These are phyloP conservation scores for Leptinotarsa peninsularis DNA, from an alignment of 2,888 invertebrate species.

Conservation along the genomic window DNA sequence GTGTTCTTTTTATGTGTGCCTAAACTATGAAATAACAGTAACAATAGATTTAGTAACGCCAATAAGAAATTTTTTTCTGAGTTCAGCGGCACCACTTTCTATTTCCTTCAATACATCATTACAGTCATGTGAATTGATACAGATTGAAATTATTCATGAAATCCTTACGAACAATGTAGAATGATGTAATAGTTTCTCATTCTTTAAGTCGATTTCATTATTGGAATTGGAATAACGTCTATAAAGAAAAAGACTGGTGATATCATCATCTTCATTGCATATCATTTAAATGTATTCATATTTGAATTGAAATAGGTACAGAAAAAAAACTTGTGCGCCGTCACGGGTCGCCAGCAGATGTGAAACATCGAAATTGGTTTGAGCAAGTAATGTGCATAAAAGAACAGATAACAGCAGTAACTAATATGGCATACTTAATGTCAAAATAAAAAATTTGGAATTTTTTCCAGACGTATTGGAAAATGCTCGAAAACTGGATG, in stretches of 20 bases:
- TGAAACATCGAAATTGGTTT: no score
- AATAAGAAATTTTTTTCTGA: not conserved
- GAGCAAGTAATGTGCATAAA: no score
- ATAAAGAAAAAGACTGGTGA: no score
- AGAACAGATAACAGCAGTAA: no score
- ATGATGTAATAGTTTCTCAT: not conserved
- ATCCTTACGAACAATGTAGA: not conserved
- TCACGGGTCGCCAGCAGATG: no score
- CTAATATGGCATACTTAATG: no score
- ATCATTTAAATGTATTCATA: not conserved
- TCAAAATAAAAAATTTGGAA: no score
- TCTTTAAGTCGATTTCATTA: not conserved
- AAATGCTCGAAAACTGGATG: no score
- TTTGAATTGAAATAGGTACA: no score
- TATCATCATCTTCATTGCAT: not conserved
- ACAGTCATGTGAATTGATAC: constrained; percentile 21
- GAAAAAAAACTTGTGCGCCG: no score
- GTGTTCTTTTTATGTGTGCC: constrained; percentile 6
- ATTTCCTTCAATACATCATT: constrained; percentile 26
- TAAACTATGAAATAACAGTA: constrained; percentile 28
- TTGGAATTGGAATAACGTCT: not conserved
- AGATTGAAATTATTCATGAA: not conserved
- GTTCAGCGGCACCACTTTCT: constrained; percentile 22
- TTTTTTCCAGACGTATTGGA: no score
- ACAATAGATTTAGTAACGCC: constrained; percentile 20